A percentile compares a stretch with the other conserved stretches of the same genome.
Evolutionary conservation across 2,113 vertebrate genomes (phyloP).

Genomic region (Chloroceryle aenea): DNA sequence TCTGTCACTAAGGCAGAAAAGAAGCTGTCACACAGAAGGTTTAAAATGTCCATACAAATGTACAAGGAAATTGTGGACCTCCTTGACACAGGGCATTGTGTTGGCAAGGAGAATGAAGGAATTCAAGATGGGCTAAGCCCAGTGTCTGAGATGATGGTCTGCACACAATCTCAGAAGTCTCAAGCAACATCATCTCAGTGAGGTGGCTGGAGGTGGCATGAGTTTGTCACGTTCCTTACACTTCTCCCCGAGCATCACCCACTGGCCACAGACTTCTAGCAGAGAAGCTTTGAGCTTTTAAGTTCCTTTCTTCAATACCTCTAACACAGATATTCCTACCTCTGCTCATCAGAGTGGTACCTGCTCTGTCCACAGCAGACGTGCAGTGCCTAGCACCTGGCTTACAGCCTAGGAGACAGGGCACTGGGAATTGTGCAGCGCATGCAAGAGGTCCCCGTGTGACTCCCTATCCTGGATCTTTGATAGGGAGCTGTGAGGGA

Average conservation of each 20-base stretch:
- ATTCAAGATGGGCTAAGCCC: background rate
- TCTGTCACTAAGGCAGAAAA: background rate
- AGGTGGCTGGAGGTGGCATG: background rate
- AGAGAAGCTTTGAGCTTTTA: background rate
- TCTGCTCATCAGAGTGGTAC: background rate
- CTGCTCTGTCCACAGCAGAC: background rate
- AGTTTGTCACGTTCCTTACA: background rate
- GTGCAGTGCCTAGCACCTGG: accelerated
- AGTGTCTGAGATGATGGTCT: background rate
- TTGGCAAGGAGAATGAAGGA: background rate
- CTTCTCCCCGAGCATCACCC: background rate
- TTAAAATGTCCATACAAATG: background rate
- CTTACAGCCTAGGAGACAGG: background rate
- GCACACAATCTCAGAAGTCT: background rate
- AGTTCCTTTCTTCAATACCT: background rate
- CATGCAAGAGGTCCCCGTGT: background rate
- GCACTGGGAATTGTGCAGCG: accelerated
- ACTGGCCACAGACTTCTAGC: background rate
- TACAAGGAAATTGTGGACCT: background rate
- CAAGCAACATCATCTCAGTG: background rate
- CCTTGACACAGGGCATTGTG: background rate
- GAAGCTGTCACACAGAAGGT: background rate
- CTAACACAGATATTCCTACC: too few species aligned
- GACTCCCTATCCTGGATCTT: background rate
- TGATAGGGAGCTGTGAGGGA: background rate